These are phyloP conservation scores for Polypedilum vanderplanki DNA, from an alignment of 1,140 invertebrate genomes.

Conservation along the genomic window DNA sequence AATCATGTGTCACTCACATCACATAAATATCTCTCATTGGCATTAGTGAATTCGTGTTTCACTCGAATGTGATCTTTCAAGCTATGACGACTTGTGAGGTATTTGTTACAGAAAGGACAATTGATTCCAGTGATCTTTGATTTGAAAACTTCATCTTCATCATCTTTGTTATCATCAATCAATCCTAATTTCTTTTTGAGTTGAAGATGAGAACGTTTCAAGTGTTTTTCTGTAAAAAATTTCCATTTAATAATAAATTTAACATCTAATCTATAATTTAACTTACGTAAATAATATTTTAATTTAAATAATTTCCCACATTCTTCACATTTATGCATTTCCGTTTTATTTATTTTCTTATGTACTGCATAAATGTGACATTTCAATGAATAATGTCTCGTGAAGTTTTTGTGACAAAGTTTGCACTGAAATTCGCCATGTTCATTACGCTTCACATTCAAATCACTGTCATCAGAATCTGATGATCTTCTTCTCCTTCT, in stretches of 20 bases:
- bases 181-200: background rate
- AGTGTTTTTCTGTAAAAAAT: no score
- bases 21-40: background rate
- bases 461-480: background rate
- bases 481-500: background rate
- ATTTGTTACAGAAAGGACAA: constrained; percentile 12
- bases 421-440: background rate
- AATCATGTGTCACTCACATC: background rate
- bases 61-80: constrained; percentile 15
- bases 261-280: background rate
- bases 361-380: background rate
- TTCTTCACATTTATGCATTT: background rate
- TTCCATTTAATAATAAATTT: no score
- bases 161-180: background rate
- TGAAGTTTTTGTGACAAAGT: background rate
- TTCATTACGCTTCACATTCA: background rate
- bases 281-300: constrained; percentile 3
- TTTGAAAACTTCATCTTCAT: background rate
- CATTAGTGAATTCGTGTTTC: background rate
- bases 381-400: background rate
- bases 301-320: background rate
- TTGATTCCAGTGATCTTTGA: background rate
- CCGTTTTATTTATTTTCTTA: background rate
- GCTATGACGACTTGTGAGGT: background rate
- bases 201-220: no score